Evolutionary conservation across 2,797 vertebrate genomes (phyloP).

Genomic region (Tokudaia tokunoshimensis): DNA sequence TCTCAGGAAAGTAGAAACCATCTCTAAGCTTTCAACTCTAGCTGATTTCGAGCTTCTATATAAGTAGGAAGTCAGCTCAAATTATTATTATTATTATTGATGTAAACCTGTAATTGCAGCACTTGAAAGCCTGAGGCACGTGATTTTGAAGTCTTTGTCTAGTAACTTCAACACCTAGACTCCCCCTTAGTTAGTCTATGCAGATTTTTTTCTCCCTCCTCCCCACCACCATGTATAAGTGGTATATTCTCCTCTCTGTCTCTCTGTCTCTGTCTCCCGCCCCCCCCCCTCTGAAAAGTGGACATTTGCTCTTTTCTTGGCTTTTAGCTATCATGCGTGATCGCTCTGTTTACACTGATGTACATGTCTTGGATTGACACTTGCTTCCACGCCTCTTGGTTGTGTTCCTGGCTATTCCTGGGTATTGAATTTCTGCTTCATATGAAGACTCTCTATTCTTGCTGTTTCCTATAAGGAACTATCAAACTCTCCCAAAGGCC

Average conservation of each 20-base stretch:
- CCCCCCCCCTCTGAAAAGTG: not conserved
- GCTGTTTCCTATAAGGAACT: constrained; percentile 1
- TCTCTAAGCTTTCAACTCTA: not conserved
- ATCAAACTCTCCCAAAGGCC: not conserved
- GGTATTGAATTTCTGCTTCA: not conserved
- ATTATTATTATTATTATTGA: not conserved
- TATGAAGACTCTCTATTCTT: not conserved
- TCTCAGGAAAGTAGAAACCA: not conserved
- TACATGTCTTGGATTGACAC: not conserved
- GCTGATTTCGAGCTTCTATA: not conserved
- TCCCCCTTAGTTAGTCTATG: not conserved
- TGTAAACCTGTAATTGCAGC: not conserved
- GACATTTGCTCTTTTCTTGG: not conserved
- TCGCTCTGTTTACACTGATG: not conserved
- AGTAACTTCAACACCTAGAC: not conserved
- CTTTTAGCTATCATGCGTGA: not conserved
- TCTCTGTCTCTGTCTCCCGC: not conserved
- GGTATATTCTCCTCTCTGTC: not conserved
- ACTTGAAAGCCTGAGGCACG: not conserved
- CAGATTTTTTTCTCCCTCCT: not conserved
- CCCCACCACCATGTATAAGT: too few species aligned
- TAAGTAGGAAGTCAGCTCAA: not conserved
- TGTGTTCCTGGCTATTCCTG: not conserved
- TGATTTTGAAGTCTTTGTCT: constrained; percentile 10
- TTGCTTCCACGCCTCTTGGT: not conserved